phyloP scores from a whole-genome alignment of 2,113 vertebrate species.

The Gymnocephalus cernua region DNA sequence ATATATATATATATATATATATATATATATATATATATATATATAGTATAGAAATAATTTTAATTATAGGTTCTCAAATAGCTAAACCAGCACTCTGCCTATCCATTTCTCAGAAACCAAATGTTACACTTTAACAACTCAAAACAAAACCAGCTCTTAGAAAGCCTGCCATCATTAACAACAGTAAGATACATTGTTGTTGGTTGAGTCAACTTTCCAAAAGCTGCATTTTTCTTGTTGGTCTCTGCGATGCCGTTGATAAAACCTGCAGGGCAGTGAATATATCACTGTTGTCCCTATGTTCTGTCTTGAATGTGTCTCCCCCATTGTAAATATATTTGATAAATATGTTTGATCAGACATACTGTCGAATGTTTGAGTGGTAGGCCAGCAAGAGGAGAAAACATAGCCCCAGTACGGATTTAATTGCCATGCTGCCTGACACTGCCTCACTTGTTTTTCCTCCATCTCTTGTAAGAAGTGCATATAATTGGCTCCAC shows the following conservation, averaged over 20 bases:
- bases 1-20: too few relatives aligned
- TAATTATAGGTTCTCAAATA: not conserved
- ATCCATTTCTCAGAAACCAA: not conserved
- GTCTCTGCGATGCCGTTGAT: constrained; percentile 33
- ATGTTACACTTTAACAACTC: not conserved
- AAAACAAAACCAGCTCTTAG: not conserved
- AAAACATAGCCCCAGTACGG: constrained; percentile 67
- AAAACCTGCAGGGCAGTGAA: constrained; percentile 53
- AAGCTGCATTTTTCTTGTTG: constrained; percentile 19
- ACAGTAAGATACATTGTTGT: constrained; percentile 22
- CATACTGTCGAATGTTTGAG: constrained; percentile 53
- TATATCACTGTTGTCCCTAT: constrained; percentile 50
- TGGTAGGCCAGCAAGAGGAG: constrained; percentile 52
- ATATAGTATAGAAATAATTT: not conserved
- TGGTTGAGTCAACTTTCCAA: constrained; percentile 11
- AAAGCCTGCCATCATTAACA: not conserved
- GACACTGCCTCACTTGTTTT: constrained; percentile 70
- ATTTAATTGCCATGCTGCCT: constrained; percentile 77
- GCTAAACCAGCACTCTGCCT: not conserved
- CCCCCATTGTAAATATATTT: constrained; percentile 60
- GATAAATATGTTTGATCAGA: constrained; percentile 66
- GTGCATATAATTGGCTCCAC: constrained; percentile 76
- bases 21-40: too few relatives aligned
- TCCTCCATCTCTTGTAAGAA: constrained; percentile 69
- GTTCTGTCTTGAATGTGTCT: constrained; percentile 24